Evolutionary conservation across 2,113 vertebrate genomes (phyloP).

Genomic region (Lanius ludovicianus): DNA sequence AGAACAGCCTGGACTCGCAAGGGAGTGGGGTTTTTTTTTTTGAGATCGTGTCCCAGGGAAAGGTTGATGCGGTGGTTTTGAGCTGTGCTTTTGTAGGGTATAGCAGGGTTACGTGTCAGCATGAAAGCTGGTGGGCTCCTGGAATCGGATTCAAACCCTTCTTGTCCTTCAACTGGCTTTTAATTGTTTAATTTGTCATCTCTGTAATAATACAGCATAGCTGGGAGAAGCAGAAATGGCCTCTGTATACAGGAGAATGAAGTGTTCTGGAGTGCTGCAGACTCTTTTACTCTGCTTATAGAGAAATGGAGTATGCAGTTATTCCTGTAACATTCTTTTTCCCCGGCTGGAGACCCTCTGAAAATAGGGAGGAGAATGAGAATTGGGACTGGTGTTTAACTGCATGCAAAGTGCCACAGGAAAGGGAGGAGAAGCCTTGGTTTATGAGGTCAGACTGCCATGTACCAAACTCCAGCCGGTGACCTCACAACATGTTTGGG

Average conservation of each 20-base stretch:
- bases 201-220: rapidly evolving
- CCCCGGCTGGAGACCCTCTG: neutral
- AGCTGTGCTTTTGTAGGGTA: rapidly evolving
- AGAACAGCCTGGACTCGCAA: too few relatives aligned
- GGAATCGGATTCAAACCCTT: rapidly evolving
- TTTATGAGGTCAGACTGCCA: rapidly evolving
- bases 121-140: neutral
- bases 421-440: neutral
- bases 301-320: rapidly evolving
- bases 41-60: rapidly evolving
- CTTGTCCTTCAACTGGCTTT: rapidly evolving
- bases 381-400: rapidly evolving
- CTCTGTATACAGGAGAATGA: rapidly evolving
- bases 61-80: rapidly evolving
- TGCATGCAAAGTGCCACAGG: rapidly evolving
- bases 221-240: neutral
- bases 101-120: rapidly evolving
- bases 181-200: neutral
- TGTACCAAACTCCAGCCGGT: rapidly evolving
- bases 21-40: too few relatives aligned
- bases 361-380: neutral
- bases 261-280: neutral
- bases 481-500: neutral
- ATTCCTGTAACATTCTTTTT: rapidly evolving
- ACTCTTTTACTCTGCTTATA: rapidly evolving